Conservation (phyloP, 2,888 invertebrate genomes). For the Sceliomorpha sp. region DNA sequence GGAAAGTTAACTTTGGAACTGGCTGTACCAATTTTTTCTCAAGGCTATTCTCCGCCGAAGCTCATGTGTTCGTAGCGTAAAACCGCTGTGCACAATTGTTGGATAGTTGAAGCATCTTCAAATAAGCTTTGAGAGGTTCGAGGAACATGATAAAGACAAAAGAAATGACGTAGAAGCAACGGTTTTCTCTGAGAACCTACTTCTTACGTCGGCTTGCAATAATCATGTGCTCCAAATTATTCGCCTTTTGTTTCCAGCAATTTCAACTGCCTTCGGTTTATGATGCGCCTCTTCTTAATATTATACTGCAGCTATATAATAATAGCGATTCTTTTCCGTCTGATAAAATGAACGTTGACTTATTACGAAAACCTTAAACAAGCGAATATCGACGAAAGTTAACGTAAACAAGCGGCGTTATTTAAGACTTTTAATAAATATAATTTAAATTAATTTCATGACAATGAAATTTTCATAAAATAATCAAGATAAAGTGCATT, state of each 20-base stretch:
- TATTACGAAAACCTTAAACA: too few relatives aligned
- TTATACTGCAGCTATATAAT: too few relatives aligned
- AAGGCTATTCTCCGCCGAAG: slow-evolving; percentile 9
- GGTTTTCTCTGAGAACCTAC: slow-evolving; percentile 6
- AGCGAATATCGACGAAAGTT: too few relatives aligned
- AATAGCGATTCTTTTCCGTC: too few relatives aligned
- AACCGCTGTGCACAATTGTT: slow-evolving; percentile 17
- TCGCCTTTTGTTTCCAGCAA: slow-evolving; percentile 7
- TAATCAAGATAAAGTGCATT: too few relatives aligned
- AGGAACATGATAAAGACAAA: slow-evolving; percentile 27
- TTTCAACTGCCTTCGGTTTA: too few relatives aligned
- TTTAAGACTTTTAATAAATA: too few relatives aligned
- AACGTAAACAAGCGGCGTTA: too few relatives aligned
- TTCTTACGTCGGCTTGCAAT: slow-evolving; percentile 6
- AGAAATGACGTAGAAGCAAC: slow-evolving; percentile 20
- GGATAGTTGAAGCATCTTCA: slow-evolving; percentile 22
- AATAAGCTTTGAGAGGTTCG: slow-evolving; percentile 21
- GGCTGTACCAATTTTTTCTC: slow-evolving; percentile 1
- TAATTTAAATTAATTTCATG: too few relatives aligned
- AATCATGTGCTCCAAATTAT: slow-evolving; percentile 25
- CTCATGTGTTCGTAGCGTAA: slow-evolving; percentile 12
- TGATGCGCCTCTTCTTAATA: too few relatives aligned
- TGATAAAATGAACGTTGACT: too few relatives aligned
- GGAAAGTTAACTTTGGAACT: slow-evolving; percentile 3
- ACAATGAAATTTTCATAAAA: too few relatives aligned